Evolutionary conservation across 2,888 invertebrate genomes (phyloP).

Genomic region (Pandemis corylana): DNA sequence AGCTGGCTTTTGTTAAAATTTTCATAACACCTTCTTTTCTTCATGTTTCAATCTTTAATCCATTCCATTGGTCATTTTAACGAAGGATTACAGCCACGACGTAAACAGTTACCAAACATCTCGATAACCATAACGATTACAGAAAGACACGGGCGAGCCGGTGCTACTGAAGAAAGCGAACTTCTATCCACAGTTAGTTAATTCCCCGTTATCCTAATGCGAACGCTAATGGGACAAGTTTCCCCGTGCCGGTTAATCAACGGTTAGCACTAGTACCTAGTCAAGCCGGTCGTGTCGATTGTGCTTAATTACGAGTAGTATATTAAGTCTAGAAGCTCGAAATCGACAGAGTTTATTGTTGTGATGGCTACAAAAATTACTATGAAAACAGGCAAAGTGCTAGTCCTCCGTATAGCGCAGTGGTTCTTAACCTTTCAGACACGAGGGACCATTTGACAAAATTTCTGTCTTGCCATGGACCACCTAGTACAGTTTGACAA

Average conservation of each 20-base stretch:
- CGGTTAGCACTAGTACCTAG: background rate
- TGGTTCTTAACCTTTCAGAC: too few species aligned
- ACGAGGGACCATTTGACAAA: too few species aligned
- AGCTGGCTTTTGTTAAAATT: too few species aligned
- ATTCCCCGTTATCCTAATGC: slow-evolving; percentile 14
- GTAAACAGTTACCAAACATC: background rate
- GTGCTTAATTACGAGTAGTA: background rate
- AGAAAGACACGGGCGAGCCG: background rate
- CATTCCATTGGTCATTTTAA: background rate
- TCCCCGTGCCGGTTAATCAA: slow-evolving; percentile 7
- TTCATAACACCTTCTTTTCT: too few species aligned
- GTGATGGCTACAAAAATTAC: background rate
- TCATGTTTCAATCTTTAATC: too few species aligned
- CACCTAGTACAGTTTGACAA: too few species aligned
- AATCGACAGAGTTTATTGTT: background rate
- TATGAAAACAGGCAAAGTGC: too few species aligned
- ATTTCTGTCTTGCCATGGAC: too few species aligned
- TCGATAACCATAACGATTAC: background rate
- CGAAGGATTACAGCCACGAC: background rate
- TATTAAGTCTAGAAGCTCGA: background rate
- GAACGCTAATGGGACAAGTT: slow-evolving; percentile 19
- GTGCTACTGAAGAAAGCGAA: background rate
- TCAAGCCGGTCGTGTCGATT: slow-evolving; percentile 1
- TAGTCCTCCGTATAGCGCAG: too few species aligned
- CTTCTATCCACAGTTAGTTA: slow-evolving; percentile 14